These are phyloP conservation scores for Drosophila pseudotakahashii DNA, from an alignment of 2,888 invertebrate species.

Conservation along the genomic window DNA sequence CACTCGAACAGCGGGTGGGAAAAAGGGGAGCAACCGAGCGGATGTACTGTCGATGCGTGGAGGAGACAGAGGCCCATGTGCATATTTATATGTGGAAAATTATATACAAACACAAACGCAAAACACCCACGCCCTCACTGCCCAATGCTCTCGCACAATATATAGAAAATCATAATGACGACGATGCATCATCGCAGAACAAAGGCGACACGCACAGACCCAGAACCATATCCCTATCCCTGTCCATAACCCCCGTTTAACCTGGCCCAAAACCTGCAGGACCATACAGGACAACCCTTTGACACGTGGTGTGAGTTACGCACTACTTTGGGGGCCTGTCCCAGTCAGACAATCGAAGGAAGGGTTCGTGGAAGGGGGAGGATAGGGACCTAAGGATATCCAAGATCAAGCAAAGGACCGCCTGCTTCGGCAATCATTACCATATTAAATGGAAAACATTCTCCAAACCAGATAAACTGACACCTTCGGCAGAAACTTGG, in stretches of 20 bases:
- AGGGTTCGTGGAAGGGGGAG: conserved; percentile 19
- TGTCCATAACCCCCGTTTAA: conserved; percentile 11
- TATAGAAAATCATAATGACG: conserved; percentile 78
- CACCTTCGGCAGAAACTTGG: conserved; percentile 11
- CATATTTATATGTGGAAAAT: conserved; percentile 78
- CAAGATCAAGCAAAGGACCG: neutral
- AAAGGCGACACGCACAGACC: conserved; percentile 78
- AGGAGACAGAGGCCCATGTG: conserved; percentile 57
- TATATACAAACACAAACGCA: conserved; percentile 76
- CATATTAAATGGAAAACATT: conserved; percentile 7
- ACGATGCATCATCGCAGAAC: conserved; percentile 78
- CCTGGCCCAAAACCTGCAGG: conserved; percentile 6
- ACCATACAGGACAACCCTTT: conserved; percentile 21
- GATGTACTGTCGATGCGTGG: conserved; percentile 38
- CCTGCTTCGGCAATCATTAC: neutral
- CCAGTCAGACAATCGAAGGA: conserved; percentile 72
- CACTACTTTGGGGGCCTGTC: conserved; percentile 42
- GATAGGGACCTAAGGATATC: neutral
- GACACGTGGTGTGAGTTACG: conserved; percentile 32
- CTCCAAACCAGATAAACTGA: neutral
- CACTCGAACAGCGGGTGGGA: conserved; percentile 45
- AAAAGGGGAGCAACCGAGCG: conserved; percentile 7
- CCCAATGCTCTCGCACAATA: conserved; percentile 27
- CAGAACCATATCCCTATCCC: conserved; percentile 30
- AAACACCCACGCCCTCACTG: conserved; percentile 41